phyloP scores from a whole-genome alignment of 35 echinoderm and acorn worm genomes.

The Apostichopus japonicus region DNA sequence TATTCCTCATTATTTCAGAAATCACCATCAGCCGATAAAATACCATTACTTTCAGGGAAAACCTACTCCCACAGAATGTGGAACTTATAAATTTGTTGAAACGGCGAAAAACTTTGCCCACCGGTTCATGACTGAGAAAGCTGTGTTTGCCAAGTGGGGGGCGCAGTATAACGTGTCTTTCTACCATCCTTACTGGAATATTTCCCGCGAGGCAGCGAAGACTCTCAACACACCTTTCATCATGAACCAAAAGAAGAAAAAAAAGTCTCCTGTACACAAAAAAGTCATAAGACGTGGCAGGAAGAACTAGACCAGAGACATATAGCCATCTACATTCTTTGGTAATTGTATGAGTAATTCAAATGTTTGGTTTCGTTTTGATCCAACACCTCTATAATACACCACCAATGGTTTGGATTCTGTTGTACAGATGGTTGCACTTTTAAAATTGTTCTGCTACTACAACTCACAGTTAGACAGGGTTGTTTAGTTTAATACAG shows the following conservation, averaged over 20 bases:
- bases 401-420: too few species aligned
- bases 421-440: too few species aligned
- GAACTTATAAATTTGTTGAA: conserved; percentile 56
- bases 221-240: conserved; percentile 32
- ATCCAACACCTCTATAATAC: too few species aligned
- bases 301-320: too few species aligned
- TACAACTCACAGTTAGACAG: too few species aligned
- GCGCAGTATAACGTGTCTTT: conserved; percentile 64
- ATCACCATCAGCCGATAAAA: conserved; percentile 41
- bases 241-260: not conserved
- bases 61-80: conserved; percentile 45
- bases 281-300: too few species aligned
- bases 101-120: conserved; percentile 60
- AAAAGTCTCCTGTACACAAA: not conserved
- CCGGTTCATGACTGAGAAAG: conserved; percentile 91
- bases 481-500: too few species aligned
- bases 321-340: too few species aligned
- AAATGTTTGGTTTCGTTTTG: too few species aligned
- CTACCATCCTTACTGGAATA: conserved; percentile 69
- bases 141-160: conserved; percentile 73
- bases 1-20: conserved; percentile 1
- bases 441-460: too few species aligned
- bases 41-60: conserved; percentile 80
- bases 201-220: not conserved
- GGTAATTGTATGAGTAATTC: too few species aligned